A percentile compares a stretch with the other conserved stretches of the same genome.
phyloP scores from a whole-genome alignment of 2,113 vertebrate species.

The cattle (Bos taurus) region DNA sequence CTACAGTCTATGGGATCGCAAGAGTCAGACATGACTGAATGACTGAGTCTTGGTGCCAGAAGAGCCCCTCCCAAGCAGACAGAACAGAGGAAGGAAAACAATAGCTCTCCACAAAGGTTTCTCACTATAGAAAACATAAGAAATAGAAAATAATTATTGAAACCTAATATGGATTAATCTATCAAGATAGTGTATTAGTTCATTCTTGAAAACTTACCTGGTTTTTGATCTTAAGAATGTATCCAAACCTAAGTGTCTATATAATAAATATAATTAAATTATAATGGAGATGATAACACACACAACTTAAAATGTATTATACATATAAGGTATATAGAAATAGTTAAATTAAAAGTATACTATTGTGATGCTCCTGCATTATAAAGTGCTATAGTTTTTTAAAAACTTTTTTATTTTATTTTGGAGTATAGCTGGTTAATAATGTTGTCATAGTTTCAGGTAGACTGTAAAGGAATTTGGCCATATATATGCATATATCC shows the following conservation, averaged over 20 bases:
- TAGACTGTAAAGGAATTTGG: not conserved
- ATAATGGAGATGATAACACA: not conserved
- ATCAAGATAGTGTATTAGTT: not conserved
- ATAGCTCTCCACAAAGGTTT: not conserved
- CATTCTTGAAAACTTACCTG: not conserved
- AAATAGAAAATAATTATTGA: not conserved
- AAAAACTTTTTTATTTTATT: not conserved
- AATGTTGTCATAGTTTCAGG: not conserved
- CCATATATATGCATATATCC: not conserved
- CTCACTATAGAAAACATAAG: not conserved
- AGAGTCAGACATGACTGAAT: not conserved
- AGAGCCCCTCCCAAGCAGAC: not conserved
- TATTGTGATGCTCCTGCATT: not conserved
- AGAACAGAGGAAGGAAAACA: not conserved
- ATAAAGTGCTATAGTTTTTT: not conserved
- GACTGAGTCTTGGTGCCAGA: not conserved
- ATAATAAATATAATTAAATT: not conserved
- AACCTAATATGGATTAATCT: not conserved
- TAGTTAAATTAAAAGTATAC: not conserved
- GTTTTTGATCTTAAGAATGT: not conserved
- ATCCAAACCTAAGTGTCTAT: not conserved
- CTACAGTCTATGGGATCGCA: not conserved
- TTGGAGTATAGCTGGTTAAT: not conserved
- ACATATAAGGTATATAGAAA: not conserved
- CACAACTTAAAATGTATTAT: not conserved